Base-by-base conservation (phyloP, 2,797 vertebrate species). In the Pteropus rufus region DNA sequence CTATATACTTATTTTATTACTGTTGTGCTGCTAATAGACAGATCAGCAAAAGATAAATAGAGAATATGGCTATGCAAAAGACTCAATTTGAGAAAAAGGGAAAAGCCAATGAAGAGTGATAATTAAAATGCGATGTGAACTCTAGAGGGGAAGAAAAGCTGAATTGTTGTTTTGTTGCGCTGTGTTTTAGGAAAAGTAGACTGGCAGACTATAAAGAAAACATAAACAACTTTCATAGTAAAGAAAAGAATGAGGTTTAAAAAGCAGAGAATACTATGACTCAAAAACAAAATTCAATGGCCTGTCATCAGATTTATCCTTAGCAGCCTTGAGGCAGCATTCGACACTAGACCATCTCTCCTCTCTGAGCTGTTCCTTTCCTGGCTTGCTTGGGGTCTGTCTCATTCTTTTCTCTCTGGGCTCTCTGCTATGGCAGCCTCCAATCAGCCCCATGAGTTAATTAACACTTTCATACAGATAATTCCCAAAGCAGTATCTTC, bases 401-500 rank as follows among this genome's bases (percentile, higher is more conserved):
- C 58, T 6, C 9, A 4, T 29, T 14, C 64, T 83, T 44, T 86
- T 7, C 34, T 90, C 67, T 39, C 94, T 46, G 62, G 36, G 8
- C 14, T 86, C 29, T 72, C 69, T 73, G 69, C 19, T 80, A 49
- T 21, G 29, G 89, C 46, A 93, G 54, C 64, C 89, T 93, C 86
- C 93, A 77, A 12, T 64, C 26, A n/a, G 36, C 70, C 89, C 83
- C 76, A 18, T 0, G 60, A 62, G 96, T 69, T 92, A 97, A 97
- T 97, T 97, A 97, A 58, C 84, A 88, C 75, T 70, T 96, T n/a
- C 23, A 8, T 16, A 41, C 83, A 93, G 75, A 73, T 72, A 80
- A 26, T 69, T 95, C 87, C 94, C 96, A 87, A 70, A 89, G 90
- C 10, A 0, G 31, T n/a, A 24, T 96, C 91, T 89, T 91, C 58